phyloP scores from a whole-genome alignment of 2,797 vertebrate genomes.

The Helicolenus hilgendorfi region DNA sequence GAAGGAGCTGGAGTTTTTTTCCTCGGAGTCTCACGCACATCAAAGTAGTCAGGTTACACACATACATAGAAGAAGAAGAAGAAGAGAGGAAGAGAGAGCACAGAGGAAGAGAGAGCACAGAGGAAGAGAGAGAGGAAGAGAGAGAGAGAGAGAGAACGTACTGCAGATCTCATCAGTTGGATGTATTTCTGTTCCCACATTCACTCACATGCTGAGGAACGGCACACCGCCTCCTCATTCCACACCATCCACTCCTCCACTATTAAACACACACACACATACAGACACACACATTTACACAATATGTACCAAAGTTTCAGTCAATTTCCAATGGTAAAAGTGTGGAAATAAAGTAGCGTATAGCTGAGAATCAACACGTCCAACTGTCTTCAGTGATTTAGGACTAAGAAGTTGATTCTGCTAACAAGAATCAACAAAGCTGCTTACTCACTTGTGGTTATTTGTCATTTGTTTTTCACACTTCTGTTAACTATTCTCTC shows the following conservation, averaged over 20 bases:
- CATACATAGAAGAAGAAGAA: conserved; percentile 8
- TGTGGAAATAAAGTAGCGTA: conserved; percentile 7
- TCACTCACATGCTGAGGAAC: conserved; percentile 51
- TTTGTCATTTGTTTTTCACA: conserved; percentile 20
- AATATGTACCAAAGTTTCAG: background rate
- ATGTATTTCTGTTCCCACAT: conserved; percentile 63
- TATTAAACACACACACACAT: background rate
- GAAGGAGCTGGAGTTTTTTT: conserved; percentile 43
- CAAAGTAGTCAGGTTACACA: conserved; percentile 76
- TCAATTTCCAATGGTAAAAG: background rate
- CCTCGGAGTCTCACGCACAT: conserved; percentile 66
- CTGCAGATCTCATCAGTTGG: conserved; percentile 50
- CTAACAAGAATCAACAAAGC: conserved; percentile 27
- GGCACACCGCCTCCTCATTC: conserved; percentile 62
- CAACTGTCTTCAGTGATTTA: conserved; percentile 28
- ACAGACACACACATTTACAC: background rate
- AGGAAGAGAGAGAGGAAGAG: background rate
- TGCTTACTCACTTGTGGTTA: conserved; percentile 7
- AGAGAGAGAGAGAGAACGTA: conserved; percentile 1
- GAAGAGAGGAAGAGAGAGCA: background rate
- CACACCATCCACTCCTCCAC: conserved; percentile 52
- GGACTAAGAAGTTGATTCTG: conserved; percentile 19
- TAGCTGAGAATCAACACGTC: conserved; percentile 10
- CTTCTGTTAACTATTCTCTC: background rate
- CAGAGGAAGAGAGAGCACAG: conserved; percentile 1